Evolutionary conservation across 2,797 vertebrate genomes (phyloP).

Genomic region (Enteromius viviparus): DNA sequence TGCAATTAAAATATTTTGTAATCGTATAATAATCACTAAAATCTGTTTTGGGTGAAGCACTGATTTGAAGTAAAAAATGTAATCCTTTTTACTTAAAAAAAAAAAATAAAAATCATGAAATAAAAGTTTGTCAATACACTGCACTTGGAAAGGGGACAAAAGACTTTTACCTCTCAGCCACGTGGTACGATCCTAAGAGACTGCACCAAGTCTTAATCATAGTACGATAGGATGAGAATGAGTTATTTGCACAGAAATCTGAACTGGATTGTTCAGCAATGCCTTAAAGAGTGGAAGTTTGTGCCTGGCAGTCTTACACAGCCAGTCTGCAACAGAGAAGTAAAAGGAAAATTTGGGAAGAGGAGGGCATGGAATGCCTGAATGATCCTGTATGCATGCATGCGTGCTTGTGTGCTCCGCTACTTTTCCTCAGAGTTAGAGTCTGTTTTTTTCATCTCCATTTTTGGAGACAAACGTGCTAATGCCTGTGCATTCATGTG

Average conservation of each 20-base stretch:
- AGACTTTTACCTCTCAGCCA: constrained; percentile 44
- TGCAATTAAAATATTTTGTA: background rate
- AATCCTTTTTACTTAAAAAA: background rate
- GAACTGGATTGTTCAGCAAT: constrained; percentile 56
- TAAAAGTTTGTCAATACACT: constrained; percentile 42
- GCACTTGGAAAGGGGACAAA: constrained; percentile 32
- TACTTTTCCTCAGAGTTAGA: constrained; percentile 54
- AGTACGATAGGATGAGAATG: constrained; percentile 30
- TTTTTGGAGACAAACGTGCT: constrained; percentile 71
- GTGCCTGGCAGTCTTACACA: constrained; percentile 53
- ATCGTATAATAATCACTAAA: background rate
- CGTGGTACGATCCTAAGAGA: constrained; percentile 61
- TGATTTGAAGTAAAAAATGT: background rate
- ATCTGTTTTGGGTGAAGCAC: background rate
- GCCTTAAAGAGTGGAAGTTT: constrained; percentile 62
- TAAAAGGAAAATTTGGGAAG: constrained; percentile 34
- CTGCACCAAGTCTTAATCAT: constrained; percentile 52
- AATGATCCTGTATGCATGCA: constrained; percentile 42
- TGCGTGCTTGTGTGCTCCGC: constrained; percentile 39
- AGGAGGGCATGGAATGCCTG: constrained; percentile 61
- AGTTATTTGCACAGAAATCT: constrained; percentile 68
- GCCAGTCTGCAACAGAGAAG: constrained; percentile 35
- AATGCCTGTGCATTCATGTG: constrained; percentile 69
- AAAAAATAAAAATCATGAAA: background rate
- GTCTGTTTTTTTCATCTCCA: constrained; percentile 55